These are phyloP conservation scores for Ips nitidus DNA, from an alignment of 1,140 invertebrate species.

Conservation along the genomic window DNA sequence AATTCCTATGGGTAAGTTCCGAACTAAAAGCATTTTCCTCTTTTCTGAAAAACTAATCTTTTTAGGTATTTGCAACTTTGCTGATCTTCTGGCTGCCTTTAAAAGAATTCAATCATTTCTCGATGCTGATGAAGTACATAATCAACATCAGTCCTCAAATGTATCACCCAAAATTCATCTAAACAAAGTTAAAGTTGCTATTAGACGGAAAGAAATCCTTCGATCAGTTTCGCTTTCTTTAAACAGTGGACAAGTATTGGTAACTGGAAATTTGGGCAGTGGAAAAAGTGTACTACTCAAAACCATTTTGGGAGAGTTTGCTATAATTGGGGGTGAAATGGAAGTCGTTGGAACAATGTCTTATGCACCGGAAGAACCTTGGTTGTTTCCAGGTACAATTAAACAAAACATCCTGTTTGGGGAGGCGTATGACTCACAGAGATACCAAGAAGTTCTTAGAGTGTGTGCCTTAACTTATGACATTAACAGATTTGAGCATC, in stretches of 20 bases:
- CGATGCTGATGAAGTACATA: conserved; percentile 29
- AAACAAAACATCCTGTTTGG: conserved; percentile 69
- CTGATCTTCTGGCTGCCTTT: conserved; percentile 8
- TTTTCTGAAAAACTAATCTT: neutral
- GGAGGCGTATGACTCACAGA: conserved; percentile 46
- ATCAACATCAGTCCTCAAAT: neutral
- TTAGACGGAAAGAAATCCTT: conserved; percentile 54
- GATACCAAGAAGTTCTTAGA: conserved; percentile 65
- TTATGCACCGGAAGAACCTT: conserved; percentile 66
- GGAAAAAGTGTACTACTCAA: conserved; percentile 82
- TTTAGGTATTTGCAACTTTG: conserved; percentile 10
- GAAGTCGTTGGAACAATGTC: conserved; percentile 56
- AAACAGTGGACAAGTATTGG: conserved; percentile 59
- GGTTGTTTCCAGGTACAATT: conserved; percentile 57
- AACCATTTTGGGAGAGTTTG: conserved; percentile 76
- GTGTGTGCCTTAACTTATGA: conserved; percentile 68
- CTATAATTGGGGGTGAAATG: conserved; percentile 54
- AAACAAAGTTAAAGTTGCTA: conserved; percentile 30
- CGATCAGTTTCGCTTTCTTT: conserved; percentile 60
- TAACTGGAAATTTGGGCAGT: conserved; percentile 71
- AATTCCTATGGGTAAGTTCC: conserved; percentile 65
- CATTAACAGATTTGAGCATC: conserved; percentile 65
- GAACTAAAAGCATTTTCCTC: neutral
- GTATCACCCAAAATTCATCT: conserved; percentile 26
- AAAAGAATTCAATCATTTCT: conserved; percentile 38